Evolutionary conservation across 2,797 vertebrate species (phyloP), one percentile per base, ranked within the genome.

Genomic region (Rhynchotus rufescens): DNA sequence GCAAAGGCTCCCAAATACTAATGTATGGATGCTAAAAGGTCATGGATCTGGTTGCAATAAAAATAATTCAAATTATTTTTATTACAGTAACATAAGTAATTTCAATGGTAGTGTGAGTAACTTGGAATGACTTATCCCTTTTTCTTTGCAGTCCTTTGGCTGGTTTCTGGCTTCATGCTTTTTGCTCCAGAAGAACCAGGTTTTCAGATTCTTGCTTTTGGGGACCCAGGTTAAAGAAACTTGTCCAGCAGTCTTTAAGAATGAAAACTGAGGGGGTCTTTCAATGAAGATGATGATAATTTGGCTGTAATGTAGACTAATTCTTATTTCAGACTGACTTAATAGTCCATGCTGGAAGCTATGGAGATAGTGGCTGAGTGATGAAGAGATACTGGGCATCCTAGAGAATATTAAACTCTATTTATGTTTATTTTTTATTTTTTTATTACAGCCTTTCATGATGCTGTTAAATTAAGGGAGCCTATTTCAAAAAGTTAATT

Each of bases 401-500:
- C 42, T 88, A 77, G 75, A 79, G 34, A 75, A 52, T 4, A n/a
- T n/a, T 32, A 87, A 73, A 65, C 11, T 21, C 6, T 20, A n/a
- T 30, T 3, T 83, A 25, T 60, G 12, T 40, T 40, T 40, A 40
- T 40, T 40, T 40, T 40, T 40, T 40, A 40, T 67, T 59, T 26
- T 10, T 10, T 10, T 34, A 51, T 85, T 34, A 51, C 45, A n/a
- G 20, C 12, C 84, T 93, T 94, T 95, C 59, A 86, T 66, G 30
- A 47, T 92, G 73, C 66, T 83, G 71, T 93, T 90, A 89, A 92
- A 79, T 84, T 71, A 82, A 88, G 36, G 72, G 40, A 72, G 51
- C 19, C 73, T 84, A 60, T 93, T 89, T 88, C 65, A 93, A 86
- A 77, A 74, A 84, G 72, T 68, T 82, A 77, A 90, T 86, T 80